phyloP scores from a whole-genome alignment of 2,113 vertebrate species.

The Tangachromis dhanisi region DNA sequence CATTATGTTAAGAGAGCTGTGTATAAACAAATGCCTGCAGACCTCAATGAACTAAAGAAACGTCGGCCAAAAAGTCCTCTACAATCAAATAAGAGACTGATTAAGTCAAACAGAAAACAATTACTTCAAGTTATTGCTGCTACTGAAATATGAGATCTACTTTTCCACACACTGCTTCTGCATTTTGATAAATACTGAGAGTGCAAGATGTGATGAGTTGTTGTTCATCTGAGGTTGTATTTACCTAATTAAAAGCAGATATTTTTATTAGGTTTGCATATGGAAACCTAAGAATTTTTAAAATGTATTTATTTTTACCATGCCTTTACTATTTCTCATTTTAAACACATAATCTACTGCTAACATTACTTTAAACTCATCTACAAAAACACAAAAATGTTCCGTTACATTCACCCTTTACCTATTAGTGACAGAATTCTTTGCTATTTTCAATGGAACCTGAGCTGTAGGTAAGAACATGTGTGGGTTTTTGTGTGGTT shows the following conservation, averaged over 20 bases:
- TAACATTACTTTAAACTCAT: not conserved
- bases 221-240: not conserved
- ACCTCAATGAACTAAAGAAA: not conserved
- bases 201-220: not conserved
- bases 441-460: not conserved
- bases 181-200: not conserved
- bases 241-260: not conserved
- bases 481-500: not conserved
- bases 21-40: not conserved
- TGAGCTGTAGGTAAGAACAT: not conserved
- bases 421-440: not conserved
- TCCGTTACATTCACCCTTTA: not conserved
- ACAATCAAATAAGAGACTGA: not conserved
- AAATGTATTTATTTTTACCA: not conserved
- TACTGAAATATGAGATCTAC: not conserved
- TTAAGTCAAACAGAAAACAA: not conserved
- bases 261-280: not conserved
- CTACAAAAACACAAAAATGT: accelerated
- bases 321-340: not conserved
- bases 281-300: not conserved
- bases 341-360: not conserved
- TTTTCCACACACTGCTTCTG: not conserved
- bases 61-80: not conserved
- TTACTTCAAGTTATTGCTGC: not conserved
- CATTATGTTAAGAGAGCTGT: not conserved